Evolutionary conservation across 2,113 vertebrate species (phyloP), one percentile per base, ranked within the genome.

Genomic region (Buteo buteo): DNA sequence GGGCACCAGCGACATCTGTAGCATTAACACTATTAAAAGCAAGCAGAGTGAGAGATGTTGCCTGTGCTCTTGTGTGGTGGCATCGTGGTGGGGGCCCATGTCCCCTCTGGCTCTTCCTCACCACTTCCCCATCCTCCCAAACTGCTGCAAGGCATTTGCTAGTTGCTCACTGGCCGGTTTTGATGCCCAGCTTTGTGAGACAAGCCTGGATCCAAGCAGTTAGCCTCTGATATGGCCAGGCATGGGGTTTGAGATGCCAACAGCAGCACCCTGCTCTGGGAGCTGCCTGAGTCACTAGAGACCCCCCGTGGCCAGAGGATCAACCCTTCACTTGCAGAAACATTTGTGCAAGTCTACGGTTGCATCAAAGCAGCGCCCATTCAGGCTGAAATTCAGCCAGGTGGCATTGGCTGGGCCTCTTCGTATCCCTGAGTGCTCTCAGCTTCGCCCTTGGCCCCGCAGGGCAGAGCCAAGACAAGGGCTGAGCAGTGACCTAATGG

Each of bases 281-380:
- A 80, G 49, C 34, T 11, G 20, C 34, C 28, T 4, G 20, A 31
- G 28, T 11, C 22, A 24, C 40, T 32, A 13, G 25, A 73, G 26
- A 22, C 5, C 3, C 7, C 1, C 34, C 0, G 0, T 26, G 16
- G 32, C 52, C 62, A 54, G 31, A 47, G n/a, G 17, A 55, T 54
- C 28, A 61, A 12, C 28, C n/a, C 34, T 77, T 81, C 19, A 54
- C 96, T 98, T 95, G 98, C 98, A 96, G 97, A 98, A 42, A 98
- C 9, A 94, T 77, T 49, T 40, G 25, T 62, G 10, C 10, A 11
- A 47, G 22, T 61, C 7, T 40, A 24, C 3, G 10, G 3, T 38
- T 79, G 57, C 34, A 70, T 17, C 76, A 85, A 84, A 87, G 42
- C 36, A 54, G 42, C 0, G 0, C 38, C 62, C 3, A 0, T 57